A percentile compares a stretch with the other conserved stretches of the same genome.
phyloP scores from a whole-genome alignment of 2,888 invertebrate genomes.

The Ichneumoninae sp. region DNA sequence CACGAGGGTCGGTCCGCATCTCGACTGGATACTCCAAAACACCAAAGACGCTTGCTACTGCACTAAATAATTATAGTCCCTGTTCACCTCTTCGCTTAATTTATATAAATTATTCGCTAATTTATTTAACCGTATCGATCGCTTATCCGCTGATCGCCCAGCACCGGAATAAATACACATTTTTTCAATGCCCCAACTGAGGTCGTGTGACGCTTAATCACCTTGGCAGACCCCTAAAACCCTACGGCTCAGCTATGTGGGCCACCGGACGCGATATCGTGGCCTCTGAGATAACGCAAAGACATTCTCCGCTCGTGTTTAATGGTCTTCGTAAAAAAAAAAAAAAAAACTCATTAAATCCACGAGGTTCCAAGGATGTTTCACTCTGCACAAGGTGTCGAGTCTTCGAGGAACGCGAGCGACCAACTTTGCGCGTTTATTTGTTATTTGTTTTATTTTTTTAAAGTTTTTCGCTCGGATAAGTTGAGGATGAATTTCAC shows the following conservation, averaged over 20 bases:
- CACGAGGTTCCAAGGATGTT: slow-evolving; percentile 9
- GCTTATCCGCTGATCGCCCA: slow-evolving; percentile 13
- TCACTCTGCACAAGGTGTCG: not conserved
- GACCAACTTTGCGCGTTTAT: not conserved
- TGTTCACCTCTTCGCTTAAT: not conserved
- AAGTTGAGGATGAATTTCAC: not conserved
- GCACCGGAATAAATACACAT: slow-evolving; percentile 2
- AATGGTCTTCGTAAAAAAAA: slow-evolving; percentile 17
- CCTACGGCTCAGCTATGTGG: slow-evolving; percentile 42
- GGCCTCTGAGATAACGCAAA: slow-evolving; percentile 41
- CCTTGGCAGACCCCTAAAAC: slow-evolving; percentile 34
- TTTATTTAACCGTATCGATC: slow-evolving; percentile 14
- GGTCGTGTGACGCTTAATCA: not conserved
- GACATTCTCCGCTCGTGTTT: slow-evolving; percentile 18
- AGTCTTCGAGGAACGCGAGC: not conserved
- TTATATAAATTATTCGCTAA: slow-evolving; percentile 50
- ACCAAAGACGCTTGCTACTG: slow-evolving; percentile 87
- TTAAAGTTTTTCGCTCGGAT: not conserved
- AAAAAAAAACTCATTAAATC: slow-evolving; percentile 27
- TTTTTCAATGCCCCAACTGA: not conserved
- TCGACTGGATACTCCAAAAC: slow-evolving; percentile 86
- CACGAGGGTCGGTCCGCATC: slow-evolving; percentile 85
- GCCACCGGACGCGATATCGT: slow-evolving; percentile 40
- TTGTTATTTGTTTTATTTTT: not conserved
- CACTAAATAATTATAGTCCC: slow-evolving; percentile 73